Evolutionary conservation across 2,888 invertebrate genomes (phyloP).

Genomic region (Calliopum simillimum): DNA sequence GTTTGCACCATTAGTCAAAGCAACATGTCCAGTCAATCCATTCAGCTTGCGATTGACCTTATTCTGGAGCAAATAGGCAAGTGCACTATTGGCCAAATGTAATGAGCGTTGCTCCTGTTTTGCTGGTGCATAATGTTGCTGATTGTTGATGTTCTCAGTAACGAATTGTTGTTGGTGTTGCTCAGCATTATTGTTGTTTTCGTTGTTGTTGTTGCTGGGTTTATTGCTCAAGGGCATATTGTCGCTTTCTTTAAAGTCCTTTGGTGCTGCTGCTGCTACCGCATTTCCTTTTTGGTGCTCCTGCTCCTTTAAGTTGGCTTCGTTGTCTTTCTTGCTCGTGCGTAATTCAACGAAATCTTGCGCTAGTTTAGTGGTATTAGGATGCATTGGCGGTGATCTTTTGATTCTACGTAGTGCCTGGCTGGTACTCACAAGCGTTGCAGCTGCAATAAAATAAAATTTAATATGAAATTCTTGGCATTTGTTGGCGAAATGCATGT

Average conservation of each 20-base stretch:
- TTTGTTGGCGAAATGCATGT: not conserved
- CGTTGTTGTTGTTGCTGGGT: conserved; percentile 7
- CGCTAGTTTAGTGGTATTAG: conserved; percentile 1
- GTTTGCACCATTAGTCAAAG: too few relatives aligned
- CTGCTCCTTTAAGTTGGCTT: too few relatives aligned
- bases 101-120: too few relatives aligned
- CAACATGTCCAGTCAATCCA: too few relatives aligned
- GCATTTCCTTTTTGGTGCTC: not conserved
- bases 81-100: too few relatives aligned
- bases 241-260: too few relatives aligned
- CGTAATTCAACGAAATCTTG: conserved; percentile 24
- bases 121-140: not conserved
- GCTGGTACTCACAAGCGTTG: not conserved
- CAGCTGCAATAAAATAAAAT: not conserved
- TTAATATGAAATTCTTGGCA: not conserved
- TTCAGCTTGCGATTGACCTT: too few relatives aligned
- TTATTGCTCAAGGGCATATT: not conserved
- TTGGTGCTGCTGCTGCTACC: not conserved
- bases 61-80: too few relatives aligned
- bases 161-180: too few relatives aligned
- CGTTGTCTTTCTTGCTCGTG: not conserved
- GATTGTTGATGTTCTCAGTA: not conserved
- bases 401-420: conserved; percentile 26
- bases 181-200: not conserved
- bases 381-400: not conserved